These are phyloP conservation scores for Aptenodytes forsteri DNA, from an alignment of 2,113 vertebrate species.

Conservation along the genomic window DNA sequence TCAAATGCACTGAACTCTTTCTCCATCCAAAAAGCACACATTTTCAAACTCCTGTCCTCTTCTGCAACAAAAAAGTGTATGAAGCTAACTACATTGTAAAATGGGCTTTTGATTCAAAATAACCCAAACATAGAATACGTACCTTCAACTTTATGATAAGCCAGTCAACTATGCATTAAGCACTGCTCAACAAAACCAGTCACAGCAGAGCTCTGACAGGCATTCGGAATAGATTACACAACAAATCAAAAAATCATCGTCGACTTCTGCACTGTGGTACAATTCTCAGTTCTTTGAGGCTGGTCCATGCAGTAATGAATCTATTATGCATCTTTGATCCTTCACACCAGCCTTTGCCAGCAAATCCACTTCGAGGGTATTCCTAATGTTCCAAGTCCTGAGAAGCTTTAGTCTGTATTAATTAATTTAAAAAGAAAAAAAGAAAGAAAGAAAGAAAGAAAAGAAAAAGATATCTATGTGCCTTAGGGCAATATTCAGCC, in stretches of 20 bases:
- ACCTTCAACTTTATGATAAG: not conserved
- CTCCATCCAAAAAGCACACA: not conserved
- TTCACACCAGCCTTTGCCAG: not conserved
- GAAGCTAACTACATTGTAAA: not conserved
- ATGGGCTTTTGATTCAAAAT: not conserved
- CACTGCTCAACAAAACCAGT: not conserved
- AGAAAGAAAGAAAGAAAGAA: not conserved
- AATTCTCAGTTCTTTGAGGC: not conserved
- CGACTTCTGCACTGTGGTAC: not conserved
- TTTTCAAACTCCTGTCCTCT: not conserved
- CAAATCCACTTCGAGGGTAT: not conserved
- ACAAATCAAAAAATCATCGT: not conserved
- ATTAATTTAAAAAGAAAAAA: not conserved
- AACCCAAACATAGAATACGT: not conserved
- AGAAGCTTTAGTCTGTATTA: conserved; percentile 20
- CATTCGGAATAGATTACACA: not conserved
- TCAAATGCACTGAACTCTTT: not conserved
- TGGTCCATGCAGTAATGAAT: not conserved
- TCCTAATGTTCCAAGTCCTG: not conserved
- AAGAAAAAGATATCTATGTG: not conserved
- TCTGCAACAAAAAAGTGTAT: not conserved
- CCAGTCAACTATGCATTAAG: not conserved
- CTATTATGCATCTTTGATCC: not conserved
- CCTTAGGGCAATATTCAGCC: not conserved
- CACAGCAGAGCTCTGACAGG: not conserved